Base-by-base conservation (phyloP, 2,888 invertebrate genomes). In the Leptarthrus brevirostris region DNA sequence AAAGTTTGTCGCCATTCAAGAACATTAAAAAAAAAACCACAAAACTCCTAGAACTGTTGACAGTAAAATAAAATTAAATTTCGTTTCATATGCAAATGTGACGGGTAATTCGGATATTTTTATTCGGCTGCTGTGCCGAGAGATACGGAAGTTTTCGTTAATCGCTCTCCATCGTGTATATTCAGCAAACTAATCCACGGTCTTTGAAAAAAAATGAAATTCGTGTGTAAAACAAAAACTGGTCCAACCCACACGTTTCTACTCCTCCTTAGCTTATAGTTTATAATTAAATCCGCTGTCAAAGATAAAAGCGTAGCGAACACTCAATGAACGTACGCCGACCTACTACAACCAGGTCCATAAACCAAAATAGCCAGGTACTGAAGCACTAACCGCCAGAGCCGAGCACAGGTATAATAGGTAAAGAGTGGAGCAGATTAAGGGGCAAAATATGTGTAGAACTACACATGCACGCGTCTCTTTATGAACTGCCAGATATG, bases 251-350 rank as follows among this genome's bases (percentile, higher is more conserved):
- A 71, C 54, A 53, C 54, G 54, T 34, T 71, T 24, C 66, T 70
- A 30, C 53, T 71, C 24, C 44, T 54, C 40, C 14, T 70, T 53
- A 20, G 66, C 10, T 36, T 18, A 71, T 16, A 18, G 54, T 54
- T 71, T 53, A 54, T 71, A 71, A 71, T 71, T 71, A 71, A 71
- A 71, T 40, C 40, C 26, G 54, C 71, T 71, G 71, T 71, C 71
- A 71, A 71, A 71, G 71, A 71, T 71, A 71, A 71, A 71, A 71
- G 71, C 71, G 54, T 71, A 44, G 71, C 71, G 71, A 71, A 71
- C 71, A 54, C 53, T 71, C 71, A 71, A 54, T 71, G 71, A 71
- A 44, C 26, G 66, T 47, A 44, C 47, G 47, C 47, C 61, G 40
- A 18, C 66, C 24, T 26, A 24, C 49, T n/a, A 49, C 47, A 14